Evolutionary conservation across 2,113 vertebrate species (phyloP), one percentile per base, ranked within the genome.

Genomic region (Tetraodon nigroviridis): DNA sequence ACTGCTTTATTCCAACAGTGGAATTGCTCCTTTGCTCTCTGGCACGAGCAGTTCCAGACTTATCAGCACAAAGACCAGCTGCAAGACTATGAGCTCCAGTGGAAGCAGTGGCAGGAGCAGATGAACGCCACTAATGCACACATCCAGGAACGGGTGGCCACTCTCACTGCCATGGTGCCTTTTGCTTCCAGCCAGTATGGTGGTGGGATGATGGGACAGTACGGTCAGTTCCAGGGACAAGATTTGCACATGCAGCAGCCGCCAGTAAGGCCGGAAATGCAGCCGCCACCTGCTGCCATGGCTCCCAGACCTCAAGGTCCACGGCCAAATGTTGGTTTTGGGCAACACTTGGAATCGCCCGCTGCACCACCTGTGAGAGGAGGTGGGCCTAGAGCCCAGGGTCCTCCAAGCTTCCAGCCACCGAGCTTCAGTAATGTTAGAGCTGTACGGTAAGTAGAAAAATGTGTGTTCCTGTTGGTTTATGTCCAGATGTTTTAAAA

Each of bases 1-100:
- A 89, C 80, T 12, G 92, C 93, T 54, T 90, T 99, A 69, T 92
- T 93, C 74, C 93, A 95, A 86, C 92, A 97, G 7, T 99, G 96
- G 96, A 90, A 95, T 60, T 85, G 83, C 71, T 94, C 97, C 76
- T 96, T 94, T 69, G 89, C 89, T 54, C 88, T 94, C 45, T 99
- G 97, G 97, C 89, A 95, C 71, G 95, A 97, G 19, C 94, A 98
- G 69, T 92, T 98, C 65, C 92, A 94, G 79, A 85, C 90, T 1
- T 98, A 99, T 69, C 97, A 96, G 44, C 95, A 99, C 78, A 98
- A 98, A 89, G 94, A 98, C 73, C 95, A 98, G 72, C 91, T 99
- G 53, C 90, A 95, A 51, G 94, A 98, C 67, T 98, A 97, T 73
- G 96, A 95, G 75, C 92, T 89, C 45, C 97, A 99, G 47, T 99